Percentiles rank a stretch among this genome's conserved stretches.
phyloP scores from a whole-genome alignment of 2,888 invertebrate species.

The Lasius fuliginosus region DNA sequence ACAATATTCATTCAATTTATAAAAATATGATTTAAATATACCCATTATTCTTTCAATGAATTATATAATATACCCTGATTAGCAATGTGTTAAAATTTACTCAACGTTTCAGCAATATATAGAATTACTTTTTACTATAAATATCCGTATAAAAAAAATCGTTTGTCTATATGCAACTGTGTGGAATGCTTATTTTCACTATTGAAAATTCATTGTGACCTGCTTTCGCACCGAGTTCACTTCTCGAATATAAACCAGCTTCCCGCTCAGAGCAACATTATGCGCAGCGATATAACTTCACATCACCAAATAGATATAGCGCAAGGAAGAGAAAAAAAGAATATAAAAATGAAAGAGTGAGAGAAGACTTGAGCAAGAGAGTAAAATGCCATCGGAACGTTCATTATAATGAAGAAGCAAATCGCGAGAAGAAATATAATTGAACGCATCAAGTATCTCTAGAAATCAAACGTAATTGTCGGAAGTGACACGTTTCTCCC shows the following conservation, averaged over 20 bases:
- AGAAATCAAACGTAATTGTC: conserved; percentile 69
- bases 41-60: background rate
- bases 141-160: conserved; percentile 24
- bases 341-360: background rate
- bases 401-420: conserved; percentile 41
- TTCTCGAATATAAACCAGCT: conserved; percentile 46
- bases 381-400: background rate
- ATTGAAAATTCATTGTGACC: conserved; percentile 47
- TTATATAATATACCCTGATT: background rate
- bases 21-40: background rate
- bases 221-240: conserved; percentile 41
- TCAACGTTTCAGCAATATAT: background rate
- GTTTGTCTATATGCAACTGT: conserved; percentile 22
- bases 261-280: conserved; percentile 33
- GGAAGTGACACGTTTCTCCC: conserved; percentile 20
- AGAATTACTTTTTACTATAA: conserved; percentile 24
- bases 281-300: conserved; percentile 43
- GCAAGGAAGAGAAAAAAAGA: background rate
- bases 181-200: conserved; percentile 37
- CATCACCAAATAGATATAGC: conserved; percentile 26
- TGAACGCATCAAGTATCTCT: conserved; percentile 34
- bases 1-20: background rate
- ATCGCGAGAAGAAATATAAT: conserved; percentile 37
- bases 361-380: background rate
- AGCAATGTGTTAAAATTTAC: background rate